Conservation (phyloP, 2,888 invertebrate species). For the Minunthozetes semirufus region DNA sequence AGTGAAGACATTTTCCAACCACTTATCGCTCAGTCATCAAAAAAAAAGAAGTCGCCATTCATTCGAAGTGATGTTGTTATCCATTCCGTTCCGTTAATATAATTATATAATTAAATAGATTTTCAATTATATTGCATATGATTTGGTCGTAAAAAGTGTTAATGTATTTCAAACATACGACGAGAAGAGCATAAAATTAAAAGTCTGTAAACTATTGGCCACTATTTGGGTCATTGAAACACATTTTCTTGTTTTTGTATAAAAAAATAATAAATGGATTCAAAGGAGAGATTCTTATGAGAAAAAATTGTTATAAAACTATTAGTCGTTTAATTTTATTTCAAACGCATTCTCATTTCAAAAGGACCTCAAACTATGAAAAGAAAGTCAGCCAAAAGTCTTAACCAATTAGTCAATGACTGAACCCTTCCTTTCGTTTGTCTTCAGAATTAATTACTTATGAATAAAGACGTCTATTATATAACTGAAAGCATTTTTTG, state of each 20-base stretch:
- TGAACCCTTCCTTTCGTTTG: neutral
- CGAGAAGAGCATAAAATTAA: neutral
- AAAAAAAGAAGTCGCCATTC: too few relatives aligned
- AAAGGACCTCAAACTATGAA: too few relatives aligned
- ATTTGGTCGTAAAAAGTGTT: neutral
- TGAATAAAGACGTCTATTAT: constrained; percentile 8
- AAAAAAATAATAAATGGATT: neutral
- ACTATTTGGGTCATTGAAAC: constrained; percentile 20
- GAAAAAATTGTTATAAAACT: neutral
- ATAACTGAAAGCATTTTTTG: neutral
- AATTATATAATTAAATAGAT: too few relatives aligned
- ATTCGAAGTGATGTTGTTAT: too few relatives aligned
- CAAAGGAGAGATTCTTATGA: neutral
- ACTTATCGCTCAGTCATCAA: neutral
- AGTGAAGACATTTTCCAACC: neutral
- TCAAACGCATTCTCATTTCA: neutral
- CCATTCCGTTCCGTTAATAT: too few relatives aligned
- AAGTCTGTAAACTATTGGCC: neutral
- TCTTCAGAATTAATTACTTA: neutral
- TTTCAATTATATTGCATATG: too few relatives aligned
- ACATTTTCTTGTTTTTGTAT: neutral
- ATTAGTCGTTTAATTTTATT: neutral
- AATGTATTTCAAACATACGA: neutral
- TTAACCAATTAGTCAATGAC: neutral
- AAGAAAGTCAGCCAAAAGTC: neutral